Evolutionary conservation across 2,113 vertebrate species (phyloP), one percentile per base, ranked within the genome.

Genomic region (Lontra canadensis): DNA sequence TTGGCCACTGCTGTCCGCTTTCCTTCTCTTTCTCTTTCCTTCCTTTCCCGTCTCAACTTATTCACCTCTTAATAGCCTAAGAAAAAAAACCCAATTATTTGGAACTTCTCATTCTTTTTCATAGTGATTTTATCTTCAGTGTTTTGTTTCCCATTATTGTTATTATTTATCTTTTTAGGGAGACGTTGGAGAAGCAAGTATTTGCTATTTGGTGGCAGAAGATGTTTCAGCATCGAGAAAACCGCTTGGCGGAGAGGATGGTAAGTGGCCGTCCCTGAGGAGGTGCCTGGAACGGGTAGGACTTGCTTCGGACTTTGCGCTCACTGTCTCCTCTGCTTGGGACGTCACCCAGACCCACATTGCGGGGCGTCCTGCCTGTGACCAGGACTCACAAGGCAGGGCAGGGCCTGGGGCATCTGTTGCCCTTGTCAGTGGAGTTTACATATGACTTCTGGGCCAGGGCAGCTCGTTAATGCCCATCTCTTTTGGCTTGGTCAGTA

Each of bases 141-240:
- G 14, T 17, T 44, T 17, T 69, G 34, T 36, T 69, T 36, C 80
- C n/a, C 82, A 8, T 76, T 59, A 0, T 42, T 92, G 0, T 25
- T 79, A 17, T 79, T 29, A 79, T 17, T 92, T 93, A 90, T 95
- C 26, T 74, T 97, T 95, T 59, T 73, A 99, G 99, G 96, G 98
- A 97, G 65, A 89, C 20, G 8, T 89, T 98, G 96, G 98, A 98
- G 97, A 98, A 97, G n/a, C 98, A 92, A 49, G 97, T 98, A 1
- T 99, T 99, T 98, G 98, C 98, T 95, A 84, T 59, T 2, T 99
- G 99, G 99, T 96, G 97, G 98, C 97, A 97, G 96, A 98, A 95
- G 52, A 84, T 85, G 0, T 94, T 95, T 73, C 97, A 98, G 91
- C 99, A 98, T 85, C 99, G 93, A 94, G 99, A 99, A 85, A 97